These are phyloP conservation scores for Accipiter cooperii DNA, from an alignment of 2,113 vertebrate genomes.

Conservation along the genomic window DNA sequence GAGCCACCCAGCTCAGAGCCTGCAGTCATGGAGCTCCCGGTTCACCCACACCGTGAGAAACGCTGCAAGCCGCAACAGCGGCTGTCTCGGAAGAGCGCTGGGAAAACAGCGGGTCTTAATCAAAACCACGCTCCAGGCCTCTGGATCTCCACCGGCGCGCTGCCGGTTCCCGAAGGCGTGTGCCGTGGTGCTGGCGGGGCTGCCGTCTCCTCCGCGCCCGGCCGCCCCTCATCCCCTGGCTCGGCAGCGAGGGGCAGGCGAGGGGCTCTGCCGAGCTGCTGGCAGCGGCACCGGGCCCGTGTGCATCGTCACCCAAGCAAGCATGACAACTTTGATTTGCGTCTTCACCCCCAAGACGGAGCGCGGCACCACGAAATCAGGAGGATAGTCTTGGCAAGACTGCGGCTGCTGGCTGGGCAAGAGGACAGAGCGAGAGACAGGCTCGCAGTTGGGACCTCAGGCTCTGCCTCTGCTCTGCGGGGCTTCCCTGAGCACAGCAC, in stretches of 20 bases:
- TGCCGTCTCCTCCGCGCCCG: accelerated
- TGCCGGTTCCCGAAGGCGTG: background rate
- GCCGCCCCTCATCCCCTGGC: accelerated
- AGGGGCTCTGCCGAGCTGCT: no score
- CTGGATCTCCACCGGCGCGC: background rate
- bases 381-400: background rate
- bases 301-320: background rate
- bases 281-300: accelerated
- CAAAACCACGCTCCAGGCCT: background rate
- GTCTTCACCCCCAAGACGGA: background rate
- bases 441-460: background rate
- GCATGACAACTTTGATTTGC: accelerated
- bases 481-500: background rate
- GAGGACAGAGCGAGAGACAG: background rate
- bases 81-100: background rate
- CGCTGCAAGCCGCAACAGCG: background rate
- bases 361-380: accelerated
- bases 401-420: accelerated
- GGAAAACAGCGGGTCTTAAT: background rate
- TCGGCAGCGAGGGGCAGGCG: background rate
- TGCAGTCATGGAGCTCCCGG: background rate
- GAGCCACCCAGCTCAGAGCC: background rate
- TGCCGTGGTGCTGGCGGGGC: background rate
- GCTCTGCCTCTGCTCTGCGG: background rate
- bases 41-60: background rate